Conservation (phyloP, 2,888 invertebrate species). For the Plemyria rubiginata region DNA sequence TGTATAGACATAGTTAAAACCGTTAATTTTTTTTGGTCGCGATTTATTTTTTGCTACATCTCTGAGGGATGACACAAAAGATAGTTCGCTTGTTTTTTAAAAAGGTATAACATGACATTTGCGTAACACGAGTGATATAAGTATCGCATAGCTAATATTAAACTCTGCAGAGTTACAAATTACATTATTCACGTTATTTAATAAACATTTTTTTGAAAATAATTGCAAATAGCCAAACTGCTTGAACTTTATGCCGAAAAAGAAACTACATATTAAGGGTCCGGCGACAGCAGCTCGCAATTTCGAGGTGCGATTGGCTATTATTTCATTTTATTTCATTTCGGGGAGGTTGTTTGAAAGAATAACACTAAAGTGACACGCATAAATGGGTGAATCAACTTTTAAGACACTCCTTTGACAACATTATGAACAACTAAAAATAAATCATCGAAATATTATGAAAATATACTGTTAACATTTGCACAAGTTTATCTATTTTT, state of each 20-base stretch:
- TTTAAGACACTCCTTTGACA: too few species aligned
- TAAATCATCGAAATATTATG: too few species aligned
- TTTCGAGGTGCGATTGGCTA: too few species aligned
- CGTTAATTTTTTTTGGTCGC: slow-evolving; percentile 66
- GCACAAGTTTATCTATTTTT: too few species aligned
- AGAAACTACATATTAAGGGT: slow-evolving; percentile 69
- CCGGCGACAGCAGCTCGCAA: too few species aligned
- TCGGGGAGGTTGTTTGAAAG: too few species aligned
- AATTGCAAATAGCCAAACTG: slow-evolving; percentile 47
- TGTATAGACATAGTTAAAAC: slow-evolving; percentile 82
- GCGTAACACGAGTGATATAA: slow-evolving; percentile 67
- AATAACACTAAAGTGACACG: too few species aligned
- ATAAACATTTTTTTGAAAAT: slow-evolving; percentile 56
- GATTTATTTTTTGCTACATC: slow-evolving; percentile 52
- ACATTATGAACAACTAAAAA: too few species aligned
- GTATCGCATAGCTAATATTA: slow-evolving; percentile 66
- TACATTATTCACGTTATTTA: slow-evolving; percentile 67
- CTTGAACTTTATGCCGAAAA: slow-evolving; percentile 55
- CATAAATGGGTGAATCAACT: too few species aligned
- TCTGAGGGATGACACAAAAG: slow-evolving; percentile 53
- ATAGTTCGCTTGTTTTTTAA: slow-evolving; percentile 61
- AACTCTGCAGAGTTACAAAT: slow-evolving; percentile 65
- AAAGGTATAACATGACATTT: slow-evolving; percentile 67
- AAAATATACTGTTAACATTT: too few species aligned
- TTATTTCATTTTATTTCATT: too few species aligned